Conservation (phyloP, 92 coral and sea anemone species). For the Pocillopora meandrina region DNA sequence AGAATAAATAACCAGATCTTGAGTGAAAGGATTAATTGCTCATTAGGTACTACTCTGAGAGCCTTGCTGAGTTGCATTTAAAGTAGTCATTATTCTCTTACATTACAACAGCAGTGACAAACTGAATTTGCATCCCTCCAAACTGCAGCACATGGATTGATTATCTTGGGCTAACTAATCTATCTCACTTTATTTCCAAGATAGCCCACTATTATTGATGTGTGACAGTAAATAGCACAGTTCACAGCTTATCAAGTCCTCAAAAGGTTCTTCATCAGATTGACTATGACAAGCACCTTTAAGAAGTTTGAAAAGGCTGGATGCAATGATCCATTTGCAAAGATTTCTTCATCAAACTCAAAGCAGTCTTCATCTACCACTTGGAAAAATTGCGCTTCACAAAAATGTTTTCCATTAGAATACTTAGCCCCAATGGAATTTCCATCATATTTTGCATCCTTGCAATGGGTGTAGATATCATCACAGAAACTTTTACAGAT, state of each 20-base stretch:
- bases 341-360: conserved; percentile 63
- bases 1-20: no score
- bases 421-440: conserved; percentile 62
- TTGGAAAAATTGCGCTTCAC: conserved; percentile 81
- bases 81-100: no score
- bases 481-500: conserved; percentile 80
- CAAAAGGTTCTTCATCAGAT: conserved; percentile 14
- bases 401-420: conserved; percentile 69
- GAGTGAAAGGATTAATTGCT: no score
- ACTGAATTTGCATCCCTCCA: no score
- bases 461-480: conserved; percentile 70
- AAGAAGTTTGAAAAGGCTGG: neutral
- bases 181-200: neutral
- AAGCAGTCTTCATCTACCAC: conserved; percentile 73
- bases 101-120: no score
- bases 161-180: neutral
- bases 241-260: conserved; percentile 1
- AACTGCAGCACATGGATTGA: no score
- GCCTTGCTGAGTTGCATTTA: no score
- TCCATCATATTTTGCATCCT: conserved; percentile 74
- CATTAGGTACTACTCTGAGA: no score
- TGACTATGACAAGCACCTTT: neutral
- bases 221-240: neutral
- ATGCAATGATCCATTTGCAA: conserved; percentile 51
- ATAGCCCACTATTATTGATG: neutral